Percentiles rank a stretch among this genome's conserved stretches.
phyloP scores from a whole-genome alignment of 1,140 invertebrate genomes.

The Tachypleus tridentatus region DNA sequence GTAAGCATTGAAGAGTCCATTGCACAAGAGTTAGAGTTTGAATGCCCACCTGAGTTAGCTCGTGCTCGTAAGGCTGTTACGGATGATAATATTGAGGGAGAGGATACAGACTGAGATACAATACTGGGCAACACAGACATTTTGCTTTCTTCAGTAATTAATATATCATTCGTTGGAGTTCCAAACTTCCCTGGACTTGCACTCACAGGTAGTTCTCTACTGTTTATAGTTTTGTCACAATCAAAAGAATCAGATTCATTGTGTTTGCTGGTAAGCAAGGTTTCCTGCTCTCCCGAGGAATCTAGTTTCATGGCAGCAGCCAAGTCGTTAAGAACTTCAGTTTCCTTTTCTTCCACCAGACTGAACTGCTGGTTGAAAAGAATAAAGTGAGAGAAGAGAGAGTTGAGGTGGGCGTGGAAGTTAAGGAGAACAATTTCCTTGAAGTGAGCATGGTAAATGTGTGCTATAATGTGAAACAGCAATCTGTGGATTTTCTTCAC shows the following conservation, averaged over 20 bases:
- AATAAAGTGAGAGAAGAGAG: slow-evolving; percentile 91
- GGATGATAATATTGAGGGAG: slow-evolving; percentile 16
- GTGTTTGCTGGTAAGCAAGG: neutral
- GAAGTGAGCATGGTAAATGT: slow-evolving; percentile 96
- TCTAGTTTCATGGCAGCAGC: slow-evolving; percentile 26
- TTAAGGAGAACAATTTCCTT: slow-evolving; percentile 81
- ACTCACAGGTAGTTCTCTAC: neutral
- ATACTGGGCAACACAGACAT: neutral
- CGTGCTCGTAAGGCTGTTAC: slow-evolving; percentile 20
- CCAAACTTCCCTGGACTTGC: neutral
- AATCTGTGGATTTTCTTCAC: slow-evolving; percentile 91
- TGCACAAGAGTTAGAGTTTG: slow-evolving; percentile 17
- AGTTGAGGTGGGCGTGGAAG: slow-evolving; percentile 87
- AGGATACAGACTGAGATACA: slow-evolving; percentile 13
- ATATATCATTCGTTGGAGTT: neutral
- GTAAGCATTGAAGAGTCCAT: slow-evolving; percentile 15
- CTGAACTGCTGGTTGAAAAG: slow-evolving; percentile 71
- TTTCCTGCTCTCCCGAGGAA: slow-evolving; percentile 18
- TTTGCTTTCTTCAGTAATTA: neutral
- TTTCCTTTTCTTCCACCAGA: slow-evolving; percentile 88
- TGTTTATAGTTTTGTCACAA: neutral
- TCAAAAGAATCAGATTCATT: neutral
- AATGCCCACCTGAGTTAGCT: slow-evolving; percentile 18
- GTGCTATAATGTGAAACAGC: slow-evolving; percentile 93
- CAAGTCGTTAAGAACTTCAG: slow-evolving; percentile 70